Percentiles rank a stretch among this genome's conserved stretches.
phyloP scores from a whole-genome alignment of 2,113 vertebrate genomes.

The Gyps fulvus region DNA sequence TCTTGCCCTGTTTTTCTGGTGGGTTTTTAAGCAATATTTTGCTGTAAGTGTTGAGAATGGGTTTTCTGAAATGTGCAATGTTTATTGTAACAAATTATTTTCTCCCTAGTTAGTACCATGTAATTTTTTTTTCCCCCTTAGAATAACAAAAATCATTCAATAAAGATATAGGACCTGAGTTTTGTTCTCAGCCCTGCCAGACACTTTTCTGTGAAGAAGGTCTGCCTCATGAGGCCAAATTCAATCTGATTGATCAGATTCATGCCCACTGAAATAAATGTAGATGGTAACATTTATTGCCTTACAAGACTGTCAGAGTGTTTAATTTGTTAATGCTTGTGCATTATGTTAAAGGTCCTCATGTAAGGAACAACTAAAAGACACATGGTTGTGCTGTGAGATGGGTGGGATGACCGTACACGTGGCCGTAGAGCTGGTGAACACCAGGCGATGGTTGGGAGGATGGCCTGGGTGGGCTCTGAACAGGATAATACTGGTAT shows the following conservation, averaged over 20 bases:
- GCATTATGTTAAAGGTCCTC: not conserved
- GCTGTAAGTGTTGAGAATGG: not conserved
- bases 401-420: too few relatives aligned
- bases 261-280: not conserved
- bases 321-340: not conserved
- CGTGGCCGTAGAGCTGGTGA: rapidly evolving
- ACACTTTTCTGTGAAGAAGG: not conserved
- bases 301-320: not conserved
- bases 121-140: not conserved
- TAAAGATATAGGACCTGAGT: not conserved
- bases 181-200: not conserved
- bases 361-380: not conserved
- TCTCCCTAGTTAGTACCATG: not conserved
- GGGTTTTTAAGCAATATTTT: not conserved
- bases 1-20: not conserved
- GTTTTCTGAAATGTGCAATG: not conserved
- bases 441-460: rapidly evolving
- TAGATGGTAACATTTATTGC: not conserved
- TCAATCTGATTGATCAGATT: not conserved
- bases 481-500: not conserved
- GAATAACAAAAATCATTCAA: not conserved
- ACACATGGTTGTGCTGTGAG: not conserved
- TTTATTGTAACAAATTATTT: not conserved
- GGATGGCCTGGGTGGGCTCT: not conserved
- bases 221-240: not conserved